Base-by-base conservation (phyloP, 2,113 vertebrate genomes). In the Larimichthys polyactis region DNA sequence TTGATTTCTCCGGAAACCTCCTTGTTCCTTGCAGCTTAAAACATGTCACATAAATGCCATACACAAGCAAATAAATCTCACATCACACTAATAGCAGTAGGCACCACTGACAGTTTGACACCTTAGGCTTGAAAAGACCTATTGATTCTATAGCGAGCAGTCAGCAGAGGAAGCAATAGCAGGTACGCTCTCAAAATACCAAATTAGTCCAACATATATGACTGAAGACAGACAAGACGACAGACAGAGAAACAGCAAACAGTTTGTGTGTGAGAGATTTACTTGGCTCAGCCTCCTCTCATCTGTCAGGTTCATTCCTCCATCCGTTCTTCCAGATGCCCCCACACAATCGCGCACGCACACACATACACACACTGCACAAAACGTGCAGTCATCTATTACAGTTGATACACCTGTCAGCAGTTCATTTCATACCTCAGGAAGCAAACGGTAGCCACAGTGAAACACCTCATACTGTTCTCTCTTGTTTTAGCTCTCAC, bases 351-450 rank as follows among this genome's bases (percentile, higher is more conserved):
- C 40, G 0, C 60, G 15, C 72, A 15, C 67, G 60, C 24, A 17
- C 71, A 14, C 64, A 36, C 71, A 14, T 58, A 36, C 48, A 69
- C 43, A 22, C 58, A 0, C 59, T 5, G 24, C 72, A 40, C 67
- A 60, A 19, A 52, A 14, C 52, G 73, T 55, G 40, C 51, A 68
- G 32, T 75, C 83, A 85, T 89, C 73, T 72, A 32, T 91, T 87
- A 83, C 51, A 54, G 65, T 63, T 77, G 69, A 83, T 63, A 68
- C 65, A 80, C 73, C 79, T 81, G 83, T 89, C 89, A 88, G 59
- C 77, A 51, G 65, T 90, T 81, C 8, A 79, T 84, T 68, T 87
- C 64, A 76, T 71, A 84, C 66, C 67, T 71, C 66, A 54, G 69
- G 78, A 76, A 84, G 66, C 6, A 79, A 83, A 79, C 73, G 46